Conservation (phyloP, 2,888 invertebrate species). For the Dexiosoma caninum region DNA sequence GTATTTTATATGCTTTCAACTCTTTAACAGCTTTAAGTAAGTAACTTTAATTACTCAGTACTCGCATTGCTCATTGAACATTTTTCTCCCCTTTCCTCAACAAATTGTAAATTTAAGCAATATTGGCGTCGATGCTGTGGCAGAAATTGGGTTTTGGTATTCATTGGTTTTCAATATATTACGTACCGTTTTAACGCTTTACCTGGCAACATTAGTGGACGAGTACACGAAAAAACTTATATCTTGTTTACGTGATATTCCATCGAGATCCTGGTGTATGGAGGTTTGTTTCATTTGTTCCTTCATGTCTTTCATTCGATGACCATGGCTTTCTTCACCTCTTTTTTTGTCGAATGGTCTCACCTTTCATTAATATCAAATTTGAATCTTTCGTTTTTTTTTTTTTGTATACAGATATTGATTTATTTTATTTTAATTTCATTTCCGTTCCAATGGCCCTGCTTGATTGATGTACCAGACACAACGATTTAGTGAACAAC, state of each 20-base stretch:
- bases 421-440: not conserved
- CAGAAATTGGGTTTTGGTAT: slow-evolving; percentile 79
- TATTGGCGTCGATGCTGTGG: slow-evolving; percentile 74
- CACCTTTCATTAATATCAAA: not conserved
- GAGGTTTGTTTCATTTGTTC: slow-evolving; percentile 73
- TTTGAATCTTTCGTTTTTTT: not conserved
- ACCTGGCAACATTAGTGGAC: slow-evolving; percentile 79
- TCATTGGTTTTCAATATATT: slow-evolving; percentile 80
- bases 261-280: slow-evolving; percentile 77
- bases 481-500: slow-evolving; percentile 73
- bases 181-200: slow-evolving; percentile 79
- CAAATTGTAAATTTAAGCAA: slow-evolving; percentile 65
- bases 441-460: not conserved
- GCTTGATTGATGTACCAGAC: slow-evolving; percentile 64
- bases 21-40: slow-evolving; percentile 80
- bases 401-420: not conserved
- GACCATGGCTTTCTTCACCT: not conserved
- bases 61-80: not conserved
- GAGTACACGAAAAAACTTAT: slow-evolving; percentile 79
- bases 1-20: slow-evolving; percentile 86
- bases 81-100: no score
- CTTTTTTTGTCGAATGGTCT: not conserved
- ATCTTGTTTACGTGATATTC: slow-evolving; percentile 77
- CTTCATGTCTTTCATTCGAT: not conserved
- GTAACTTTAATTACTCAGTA: slow-evolving; percentile 24